Evolutionary conservation across 2,797 vertebrate species (phyloP).

Genomic region (Hydrocynus forskahlii): DNA sequence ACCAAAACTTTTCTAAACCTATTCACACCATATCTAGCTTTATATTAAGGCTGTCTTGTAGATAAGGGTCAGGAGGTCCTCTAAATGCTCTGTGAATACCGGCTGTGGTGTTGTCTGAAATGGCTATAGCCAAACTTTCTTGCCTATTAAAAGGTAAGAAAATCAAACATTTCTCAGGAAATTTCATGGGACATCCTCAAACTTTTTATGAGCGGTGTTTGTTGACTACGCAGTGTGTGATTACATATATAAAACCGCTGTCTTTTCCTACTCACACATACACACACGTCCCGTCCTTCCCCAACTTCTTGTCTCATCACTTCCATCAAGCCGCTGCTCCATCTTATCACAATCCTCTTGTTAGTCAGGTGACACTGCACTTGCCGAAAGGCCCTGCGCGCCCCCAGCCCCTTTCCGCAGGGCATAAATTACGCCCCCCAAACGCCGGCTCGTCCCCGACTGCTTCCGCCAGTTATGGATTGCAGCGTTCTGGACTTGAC

Average conservation of each 20-base stretch:
- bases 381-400: conserved; percentile 75
- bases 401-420: conserved; percentile 72
- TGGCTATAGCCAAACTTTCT: too few relatives aligned
- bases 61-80: too few relatives aligned
- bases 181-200: too few relatives aligned
- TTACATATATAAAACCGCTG: not conserved
- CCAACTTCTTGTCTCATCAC: conserved; percentile 36
- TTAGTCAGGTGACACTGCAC: conserved; percentile 78
- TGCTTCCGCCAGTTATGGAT: conserved; percentile 91
- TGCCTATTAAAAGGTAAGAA: too few relatives aligned
- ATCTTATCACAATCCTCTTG: conserved; percentile 79
- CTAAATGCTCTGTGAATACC: too few relatives aligned
- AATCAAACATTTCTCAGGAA: too few relatives aligned
- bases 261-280: conserved; percentile 11
- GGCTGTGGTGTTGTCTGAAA: not conserved
- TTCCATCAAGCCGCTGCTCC: conserved; percentile 13
- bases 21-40: too few relatives aligned
- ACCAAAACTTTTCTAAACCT: too few relatives aligned
- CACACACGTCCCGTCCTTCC: conserved; percentile 35
- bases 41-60: too few relatives aligned
- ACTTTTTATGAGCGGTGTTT: too few relatives aligned
- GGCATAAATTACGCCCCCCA: conserved; percentile 84
- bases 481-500: conserved; percentile 96
- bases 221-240: not conserved
- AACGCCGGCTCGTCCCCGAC: conserved; percentile 75